Conservation (phyloP, 1,140 invertebrate species). For the Thrips palmi region DNA sequence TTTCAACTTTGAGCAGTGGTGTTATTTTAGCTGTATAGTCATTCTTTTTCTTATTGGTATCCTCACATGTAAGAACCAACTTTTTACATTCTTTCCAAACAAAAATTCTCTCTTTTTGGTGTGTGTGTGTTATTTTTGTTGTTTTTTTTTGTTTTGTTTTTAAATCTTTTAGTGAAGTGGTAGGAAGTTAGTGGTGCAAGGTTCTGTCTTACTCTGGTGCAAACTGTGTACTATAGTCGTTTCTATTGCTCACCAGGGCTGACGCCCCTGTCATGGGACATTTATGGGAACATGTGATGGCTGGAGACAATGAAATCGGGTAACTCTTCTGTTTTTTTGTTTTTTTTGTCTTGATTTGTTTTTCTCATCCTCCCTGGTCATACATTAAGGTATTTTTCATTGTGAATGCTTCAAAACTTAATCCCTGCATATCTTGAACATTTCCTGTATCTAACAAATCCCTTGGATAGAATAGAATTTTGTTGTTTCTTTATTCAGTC, state of each 20-base stretch:
- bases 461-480: no score
- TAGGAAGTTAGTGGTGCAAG: conserved; percentile 4
- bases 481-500: conserved; percentile 4
- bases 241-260: conserved; percentile 49
- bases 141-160: conserved; percentile 2
- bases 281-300: conserved; percentile 77
- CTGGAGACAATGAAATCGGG: conserved; percentile 52
- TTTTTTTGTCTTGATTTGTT: no score
- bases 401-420: conserved; percentile 1
- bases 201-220: conserved; percentile 13
- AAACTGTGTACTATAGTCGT: no score
- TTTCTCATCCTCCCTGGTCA: conserved; percentile 1
- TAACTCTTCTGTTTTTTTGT: no score
- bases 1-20: no score
- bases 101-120: background rate
- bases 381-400: background rate
- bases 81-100: no score
- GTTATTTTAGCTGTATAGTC: no score
- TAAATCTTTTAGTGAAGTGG: background rate
- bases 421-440: no score
- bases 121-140: conserved; percentile 1
- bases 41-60: no score
- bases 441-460: no score
- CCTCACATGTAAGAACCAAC: no score
- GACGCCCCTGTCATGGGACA: conserved; percentile 91